Base-by-base conservation (phyloP, 2,888 invertebrate species). In the Sinohyriopsis cumingii region DNA sequence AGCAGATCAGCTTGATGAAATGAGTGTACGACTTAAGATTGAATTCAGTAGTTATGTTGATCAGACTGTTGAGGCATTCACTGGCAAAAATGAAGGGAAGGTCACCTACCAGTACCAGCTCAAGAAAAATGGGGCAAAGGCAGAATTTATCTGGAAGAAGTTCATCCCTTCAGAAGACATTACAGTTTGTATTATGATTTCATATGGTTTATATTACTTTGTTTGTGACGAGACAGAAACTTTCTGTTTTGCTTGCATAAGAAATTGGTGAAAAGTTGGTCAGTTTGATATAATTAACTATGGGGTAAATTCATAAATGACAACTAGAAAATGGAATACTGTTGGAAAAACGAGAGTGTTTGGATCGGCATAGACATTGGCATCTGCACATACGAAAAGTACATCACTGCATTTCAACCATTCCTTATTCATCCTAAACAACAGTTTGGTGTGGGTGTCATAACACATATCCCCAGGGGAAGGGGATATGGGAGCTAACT, bases 81-180 rank as follows among this genome's bases (percentile, higher is more conserved):
- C 85, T 5, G 71, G 75, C 55, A 71, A 72, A 45, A 54, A 72
- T 63, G 73, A 73, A 1, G 75, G 70, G 4, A 80, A 75, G 25
- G 70, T 79, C 19, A 70, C 75, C 24, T 87, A 83, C 73, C 78
- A 80, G 66, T 87, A 83, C 66, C 76, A 83, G 45, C 61, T 85
- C 56, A 84, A 80, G 61, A 65, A 65, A 12, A 71, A 69, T 55
- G 73, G 73, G 61, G 77, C 78, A 45, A 65, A 66, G 5, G 69
- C 78, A 7, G 80, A 81, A 25, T 78, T 86, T 59, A 62, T 79
- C 5, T 86, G 86, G 87, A 86, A 85, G 67, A 85, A 86, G 76
- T 75, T 80, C 68, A 77, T 85, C 0, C 72, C 84, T 55, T 75
- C 70, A 7, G 83, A 84, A 67, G 78, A 85, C 67, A 82, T 86